Base-by-base conservation (phyloP, 2,888 invertebrate species). In the Chaetogeoica ovagalla region DNA sequence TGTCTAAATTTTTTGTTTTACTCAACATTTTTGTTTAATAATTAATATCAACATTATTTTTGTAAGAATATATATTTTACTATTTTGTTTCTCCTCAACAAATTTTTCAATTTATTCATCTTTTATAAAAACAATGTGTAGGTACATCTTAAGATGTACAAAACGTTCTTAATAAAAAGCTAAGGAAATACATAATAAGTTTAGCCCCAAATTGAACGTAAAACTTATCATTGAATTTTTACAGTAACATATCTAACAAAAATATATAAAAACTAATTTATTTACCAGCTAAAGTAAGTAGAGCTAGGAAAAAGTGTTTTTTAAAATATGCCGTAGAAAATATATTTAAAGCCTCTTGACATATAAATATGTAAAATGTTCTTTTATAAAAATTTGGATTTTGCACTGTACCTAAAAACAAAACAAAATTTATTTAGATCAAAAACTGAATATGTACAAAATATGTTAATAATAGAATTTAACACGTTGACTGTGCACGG, bases 261-360 rank as follows among this genome's bases (percentile, higher is more conserved):
- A 19, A 55, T 19, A 55, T 8, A 19, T 55, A 19, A 6, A 48
- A 48, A 48, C 6, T 43, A 48, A 48, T 48, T 48, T 48, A 60
- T 4, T 21, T 70, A 79, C 77, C 77, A 52, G 70, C 70, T 68
- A 79, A 43, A 21, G 62, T 62, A 30, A 70, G 62, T 17, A 79
- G 21, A 13, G 55, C 23, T 2, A 55, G 62, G 23, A 63, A 79
- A 70, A 79, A 79, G 19, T 79, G 62, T 79, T 70, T 79, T 70
- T 79, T 79, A 55, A 79, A 79, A 68, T 79, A 79, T n/a, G 63
- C 70, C 1, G 70, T 15, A 0, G 77, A 79, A 79, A 79, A 79
- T 39, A 79, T 6, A 55, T 63, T 79, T 39, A 79, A 52, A 55
- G 77, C 77, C 30, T 79, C 77, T 79, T 79, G 77, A 57, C 77